Evolutionary conservation across 2,797 vertebrate genomes (phyloP).

Genomic region (Gallinago nigripennis): DNA sequence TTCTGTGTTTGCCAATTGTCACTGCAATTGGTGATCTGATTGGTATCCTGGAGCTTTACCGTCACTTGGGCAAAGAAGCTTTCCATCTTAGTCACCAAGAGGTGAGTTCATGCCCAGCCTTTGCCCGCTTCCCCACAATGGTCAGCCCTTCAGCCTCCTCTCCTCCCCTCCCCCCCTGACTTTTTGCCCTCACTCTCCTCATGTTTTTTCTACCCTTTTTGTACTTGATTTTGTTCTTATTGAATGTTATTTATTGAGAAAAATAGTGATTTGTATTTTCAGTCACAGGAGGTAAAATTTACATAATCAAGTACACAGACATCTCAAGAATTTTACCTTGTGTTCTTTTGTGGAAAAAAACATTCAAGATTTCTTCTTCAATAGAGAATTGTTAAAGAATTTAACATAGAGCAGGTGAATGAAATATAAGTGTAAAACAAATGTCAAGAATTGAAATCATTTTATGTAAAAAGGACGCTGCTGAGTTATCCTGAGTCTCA

Average conservation of each 20-base stretch:
- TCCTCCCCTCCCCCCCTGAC: fast-evolving
- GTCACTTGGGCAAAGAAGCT: slow-evolving; percentile 91
- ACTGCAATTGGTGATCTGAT: slow-evolving; percentile 96
- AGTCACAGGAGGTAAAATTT: background rate
- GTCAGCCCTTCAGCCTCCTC: background rate
- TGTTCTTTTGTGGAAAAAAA: background rate
- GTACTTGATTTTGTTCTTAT: background rate
- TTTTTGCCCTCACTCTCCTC: background rate
- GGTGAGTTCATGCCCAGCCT: slow-evolving; percentile 72
- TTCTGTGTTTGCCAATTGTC: slow-evolving; percentile 96
- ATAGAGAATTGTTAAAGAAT: background rate
- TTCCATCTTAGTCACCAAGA: slow-evolving; percentile 95
- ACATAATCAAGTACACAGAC: background rate
- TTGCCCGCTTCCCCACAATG: fast-evolving
- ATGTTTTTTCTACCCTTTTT: background rate
- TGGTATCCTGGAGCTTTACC: slow-evolving; percentile 94
- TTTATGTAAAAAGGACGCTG: background rate
- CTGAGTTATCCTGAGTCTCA: background rate
- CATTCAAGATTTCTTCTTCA: background rate
- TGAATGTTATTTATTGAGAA: background rate
- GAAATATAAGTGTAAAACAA: background rate
- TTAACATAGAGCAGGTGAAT: background rate
- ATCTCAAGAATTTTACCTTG: background rate
- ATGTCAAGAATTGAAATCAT: background rate
- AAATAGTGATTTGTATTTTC: background rate